Conservation (phyloP, 2,888 invertebrate species). For the Lasius fuliginosus region DNA sequence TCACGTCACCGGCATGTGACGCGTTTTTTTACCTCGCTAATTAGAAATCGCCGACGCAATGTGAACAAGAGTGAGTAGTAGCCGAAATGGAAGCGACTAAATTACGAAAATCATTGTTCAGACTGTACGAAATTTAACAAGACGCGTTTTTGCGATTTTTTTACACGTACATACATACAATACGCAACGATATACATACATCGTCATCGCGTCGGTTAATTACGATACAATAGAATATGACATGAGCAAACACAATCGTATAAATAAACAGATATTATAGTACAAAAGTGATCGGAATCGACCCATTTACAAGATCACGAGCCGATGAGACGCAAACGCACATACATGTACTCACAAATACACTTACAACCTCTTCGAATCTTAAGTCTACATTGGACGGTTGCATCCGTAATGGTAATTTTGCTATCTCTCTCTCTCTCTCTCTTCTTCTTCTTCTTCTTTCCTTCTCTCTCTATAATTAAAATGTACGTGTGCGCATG, state of each 20-base stretch:
- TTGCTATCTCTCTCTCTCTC: not conserved
- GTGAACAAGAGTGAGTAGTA: conserved; percentile 25
- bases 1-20: not conserved
- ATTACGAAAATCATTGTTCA: not conserved
- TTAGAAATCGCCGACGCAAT: conserved; percentile 8
- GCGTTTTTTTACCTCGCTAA: conserved; percentile 11
- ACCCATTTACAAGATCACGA: conserved; percentile 61
- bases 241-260: conserved; percentile 73
- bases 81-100: not conserved
- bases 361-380: conserved; percentile 19
- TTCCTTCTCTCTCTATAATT: not conserved
- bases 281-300: conserved; percentile 66
- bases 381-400: conserved; percentile 53
- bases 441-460: too few relatives aligned
- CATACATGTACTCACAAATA: conserved; percentile 44
- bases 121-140: not conserved
- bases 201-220: conserved; percentile 32
- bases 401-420: conserved; percentile 41
- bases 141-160: conserved; percentile 3
- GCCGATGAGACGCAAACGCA: conserved; percentile 37
- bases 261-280: conserved; percentile 74
- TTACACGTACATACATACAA: not conserved
- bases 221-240: conserved; percentile 62
- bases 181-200: not conserved
- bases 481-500: conserved; percentile 21